Percentiles rank a stretch among this genome's conserved stretches.
phyloP scores from a whole-genome alignment of 2,888 invertebrate genomes.

The Ephialtes manifestator region DNA sequence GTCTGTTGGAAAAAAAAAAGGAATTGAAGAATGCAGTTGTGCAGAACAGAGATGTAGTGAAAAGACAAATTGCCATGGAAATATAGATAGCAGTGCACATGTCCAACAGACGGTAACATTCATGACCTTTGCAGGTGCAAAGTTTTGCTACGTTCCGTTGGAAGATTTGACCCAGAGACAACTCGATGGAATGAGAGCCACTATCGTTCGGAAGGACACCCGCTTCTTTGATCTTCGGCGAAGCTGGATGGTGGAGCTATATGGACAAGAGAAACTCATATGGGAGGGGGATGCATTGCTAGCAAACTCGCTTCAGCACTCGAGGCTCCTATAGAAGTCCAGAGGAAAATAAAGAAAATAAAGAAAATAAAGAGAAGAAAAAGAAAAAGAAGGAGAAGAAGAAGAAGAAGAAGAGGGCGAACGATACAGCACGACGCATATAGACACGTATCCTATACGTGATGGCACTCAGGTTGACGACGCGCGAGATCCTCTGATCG shows the following conservation, averaged over 20 bases:
- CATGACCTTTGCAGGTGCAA: constrained; percentile 17
- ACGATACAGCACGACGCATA: constrained; percentile 57
- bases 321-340: constrained; percentile 1
- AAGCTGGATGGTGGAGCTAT: background rate
- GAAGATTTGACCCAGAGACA: constrained; percentile 44
- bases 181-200: constrained; percentile 60
- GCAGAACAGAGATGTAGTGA: too few relatives aligned
- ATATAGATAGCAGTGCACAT: constrained; percentile 26
- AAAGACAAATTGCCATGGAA: too few relatives aligned
- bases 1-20: too few relatives aligned
- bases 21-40: too few relatives aligned
- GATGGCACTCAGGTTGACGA: constrained; percentile 71
- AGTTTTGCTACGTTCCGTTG: background rate
- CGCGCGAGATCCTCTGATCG: constrained; percentile 61
- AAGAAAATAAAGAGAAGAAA: background rate
- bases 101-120: background rate
- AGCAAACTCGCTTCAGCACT: background rate
- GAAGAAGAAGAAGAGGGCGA: constrained; percentile 31
- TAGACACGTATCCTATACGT: constrained; percentile 71
- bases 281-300: constrained; percentile 19
- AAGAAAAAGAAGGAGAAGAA: background rate
- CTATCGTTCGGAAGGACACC: constrained; percentile 70
- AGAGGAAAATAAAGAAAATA: constrained; percentile 15
- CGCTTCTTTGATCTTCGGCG: constrained; percentile 68
- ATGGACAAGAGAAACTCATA: constrained; percentile 24